Percentiles rank a stretch among this genome's conserved stretches.
Evolutionary conservation across 1,140 invertebrate species (phyloP).

Genomic region (Acromyrmex echinatior): DNA sequence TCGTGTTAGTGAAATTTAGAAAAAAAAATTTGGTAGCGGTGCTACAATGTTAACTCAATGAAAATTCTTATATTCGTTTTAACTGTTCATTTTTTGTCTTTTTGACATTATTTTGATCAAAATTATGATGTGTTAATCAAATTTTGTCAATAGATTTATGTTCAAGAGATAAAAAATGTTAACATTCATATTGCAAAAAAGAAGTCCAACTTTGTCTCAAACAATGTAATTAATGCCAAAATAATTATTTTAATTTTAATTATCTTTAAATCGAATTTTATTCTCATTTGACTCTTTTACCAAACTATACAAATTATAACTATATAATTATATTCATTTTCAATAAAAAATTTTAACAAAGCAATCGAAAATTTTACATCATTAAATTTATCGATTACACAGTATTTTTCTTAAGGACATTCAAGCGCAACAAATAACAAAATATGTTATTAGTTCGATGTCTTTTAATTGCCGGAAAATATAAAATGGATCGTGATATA

Average conservation of each 20-base stretch:
- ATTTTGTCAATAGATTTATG: no score
- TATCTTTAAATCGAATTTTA: neutral
- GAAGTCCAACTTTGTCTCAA: no score
- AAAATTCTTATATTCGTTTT: no score
- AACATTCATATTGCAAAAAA: no score
- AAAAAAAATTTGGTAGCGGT: no score
- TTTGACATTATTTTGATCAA: no score
- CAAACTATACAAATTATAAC: neutral
- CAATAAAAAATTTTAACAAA: neutral
- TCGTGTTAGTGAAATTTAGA: no score
- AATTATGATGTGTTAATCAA: no score
- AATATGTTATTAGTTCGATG: conserved; percentile 11
- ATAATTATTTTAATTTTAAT: neutral
- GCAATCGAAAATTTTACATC: neutral
- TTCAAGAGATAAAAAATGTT: no score
- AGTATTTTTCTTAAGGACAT: conserved; percentile 11
- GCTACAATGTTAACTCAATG: no score
- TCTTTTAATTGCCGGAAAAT: conserved; percentile 56
- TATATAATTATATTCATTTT: neutral
- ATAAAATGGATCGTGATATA: conserved; percentile 70
- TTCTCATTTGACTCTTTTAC: neutral
- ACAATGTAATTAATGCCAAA: no score
- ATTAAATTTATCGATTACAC: conserved; percentile 20
- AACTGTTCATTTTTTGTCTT: no score
- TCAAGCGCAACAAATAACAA: neutral